Evolutionary conservation across 2,113 vertebrate species (phyloP).

Genomic region (Tragelaphus imberbis): DNA sequence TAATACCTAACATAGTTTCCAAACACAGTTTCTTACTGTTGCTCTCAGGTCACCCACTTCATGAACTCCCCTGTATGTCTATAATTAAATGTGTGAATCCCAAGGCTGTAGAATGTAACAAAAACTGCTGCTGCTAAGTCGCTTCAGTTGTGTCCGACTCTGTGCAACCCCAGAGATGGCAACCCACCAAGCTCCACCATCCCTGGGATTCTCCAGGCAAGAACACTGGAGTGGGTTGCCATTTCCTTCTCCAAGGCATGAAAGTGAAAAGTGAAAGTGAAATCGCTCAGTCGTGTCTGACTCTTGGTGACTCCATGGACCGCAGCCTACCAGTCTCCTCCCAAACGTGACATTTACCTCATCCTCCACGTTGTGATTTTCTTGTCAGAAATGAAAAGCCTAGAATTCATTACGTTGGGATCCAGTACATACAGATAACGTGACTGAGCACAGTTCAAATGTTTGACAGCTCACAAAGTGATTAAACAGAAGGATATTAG

Average conservation of each 20-base stretch:
- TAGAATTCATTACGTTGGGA: not conserved
- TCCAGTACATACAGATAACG: not conserved
- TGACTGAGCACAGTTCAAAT: not conserved
- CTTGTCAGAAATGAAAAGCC: conserved; percentile 6
- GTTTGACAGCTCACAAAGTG: not conserved
- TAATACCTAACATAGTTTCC: not conserved
- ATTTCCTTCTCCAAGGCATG: no score
- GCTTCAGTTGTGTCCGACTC: no score
- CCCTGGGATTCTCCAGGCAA: no score
- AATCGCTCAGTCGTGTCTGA: no score
- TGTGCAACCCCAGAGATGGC: no score
- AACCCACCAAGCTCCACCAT: no score
- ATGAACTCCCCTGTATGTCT: not conserved
- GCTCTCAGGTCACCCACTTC: not conserved
- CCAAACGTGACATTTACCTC: not conserved
- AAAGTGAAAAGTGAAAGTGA: no score
- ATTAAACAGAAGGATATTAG: not conserved
- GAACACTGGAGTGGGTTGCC: no score
- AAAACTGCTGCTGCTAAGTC: not conserved
- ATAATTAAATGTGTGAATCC: not conserved
- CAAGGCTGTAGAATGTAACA: not conserved
- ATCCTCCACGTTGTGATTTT: conserved; percentile 6
- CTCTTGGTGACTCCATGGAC: no score
- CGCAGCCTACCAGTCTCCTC: not conserved
- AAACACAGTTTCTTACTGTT: conserved; percentile 5